Percentiles rank a stretch among this genome's conserved stretches.
Conservation (phyloP, 1,140 invertebrate genomes). For the Pteromalus puparum region DNA sequence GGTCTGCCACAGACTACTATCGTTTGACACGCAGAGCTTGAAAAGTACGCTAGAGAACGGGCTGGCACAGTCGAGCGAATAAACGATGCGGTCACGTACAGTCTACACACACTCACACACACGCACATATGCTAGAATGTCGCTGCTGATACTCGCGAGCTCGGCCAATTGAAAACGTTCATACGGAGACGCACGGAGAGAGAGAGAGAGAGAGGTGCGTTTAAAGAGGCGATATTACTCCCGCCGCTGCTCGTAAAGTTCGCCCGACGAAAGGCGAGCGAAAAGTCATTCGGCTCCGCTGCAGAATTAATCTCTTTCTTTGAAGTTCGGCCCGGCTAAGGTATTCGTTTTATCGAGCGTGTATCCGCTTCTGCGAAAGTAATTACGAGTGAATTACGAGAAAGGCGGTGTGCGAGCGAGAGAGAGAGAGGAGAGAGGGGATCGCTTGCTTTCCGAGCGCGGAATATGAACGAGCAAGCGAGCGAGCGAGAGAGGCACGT, state of each 20-base stretch:
- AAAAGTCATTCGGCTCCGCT: constrained; percentile 32
- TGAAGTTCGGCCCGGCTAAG: constrained; percentile 48
- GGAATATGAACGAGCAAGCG: constrained; percentile 56
- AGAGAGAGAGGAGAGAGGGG: not conserved
- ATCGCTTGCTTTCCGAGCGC: not conserved
- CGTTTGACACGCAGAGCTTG: constrained; percentile 37
- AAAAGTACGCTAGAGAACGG: constrained; percentile 48
- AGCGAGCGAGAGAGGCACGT: constrained; percentile 62
- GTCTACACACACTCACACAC: no score
- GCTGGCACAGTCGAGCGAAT: constrained; percentile 50
- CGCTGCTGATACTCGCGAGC: not conserved
- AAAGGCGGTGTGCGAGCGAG: constrained; percentile 5
- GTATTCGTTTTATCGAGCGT: constrained; percentile 64
- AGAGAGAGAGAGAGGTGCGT: not conserved
- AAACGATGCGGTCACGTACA: constrained; percentile 40
- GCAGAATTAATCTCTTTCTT: constrained; percentile 49
- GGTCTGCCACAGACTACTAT: constrained; percentile 36
- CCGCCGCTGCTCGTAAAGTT: constrained; percentile 3
- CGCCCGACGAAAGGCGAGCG: constrained; percentile 21
- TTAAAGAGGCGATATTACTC: constrained; percentile 22
- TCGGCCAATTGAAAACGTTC: not conserved
- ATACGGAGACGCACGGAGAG: no score
- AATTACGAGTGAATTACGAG: constrained; percentile 70
- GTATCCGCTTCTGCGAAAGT: constrained; percentile 67
- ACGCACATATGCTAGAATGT: not conserved